These are phyloP conservation scores for Martes flavigula DNA, from an alignment of 2,797 vertebrate genomes.

Conservation along the genomic window DNA sequence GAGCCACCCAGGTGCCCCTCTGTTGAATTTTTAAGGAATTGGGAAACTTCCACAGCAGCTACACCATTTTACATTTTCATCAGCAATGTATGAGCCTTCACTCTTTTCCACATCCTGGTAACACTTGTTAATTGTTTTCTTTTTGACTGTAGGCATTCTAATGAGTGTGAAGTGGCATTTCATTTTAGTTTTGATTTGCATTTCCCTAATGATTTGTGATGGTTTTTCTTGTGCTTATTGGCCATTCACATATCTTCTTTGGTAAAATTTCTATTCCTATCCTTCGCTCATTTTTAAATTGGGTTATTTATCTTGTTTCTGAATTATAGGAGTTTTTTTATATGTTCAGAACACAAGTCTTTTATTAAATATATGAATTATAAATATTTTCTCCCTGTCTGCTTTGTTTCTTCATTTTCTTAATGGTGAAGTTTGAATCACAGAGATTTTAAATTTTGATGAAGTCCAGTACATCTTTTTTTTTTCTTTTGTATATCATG, in stretches of 20 bases:
- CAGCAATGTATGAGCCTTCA: not conserved
- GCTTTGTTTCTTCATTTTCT: not conserved
- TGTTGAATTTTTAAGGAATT: not conserved
- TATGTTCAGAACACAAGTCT: not conserved
- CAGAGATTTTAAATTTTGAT: not conserved
- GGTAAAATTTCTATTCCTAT: too few relatives aligned
- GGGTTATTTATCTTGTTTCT: constrained; percentile 20
- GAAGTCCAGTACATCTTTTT: not conserved
- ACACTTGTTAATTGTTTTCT: not conserved
- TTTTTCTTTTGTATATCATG: not conserved
- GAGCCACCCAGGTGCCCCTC: too few relatives aligned
- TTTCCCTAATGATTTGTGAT: too few relatives aligned
- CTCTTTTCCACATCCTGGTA: not conserved
- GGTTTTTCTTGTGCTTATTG: too few relatives aligned
- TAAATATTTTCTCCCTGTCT: not conserved
- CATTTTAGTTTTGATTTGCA: not conserved
- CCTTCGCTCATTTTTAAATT: not conserved
- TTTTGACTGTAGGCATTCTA: not conserved
- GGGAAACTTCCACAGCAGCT: not conserved
- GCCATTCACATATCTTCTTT: too few relatives aligned
- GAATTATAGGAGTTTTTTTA: not conserved
- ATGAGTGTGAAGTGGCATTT: not conserved
- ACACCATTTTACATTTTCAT: not conserved
- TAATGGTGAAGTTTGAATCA: constrained; percentile 5
- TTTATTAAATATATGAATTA: not conserved